Evolutionary conservation across 2,797 vertebrate genomes (phyloP), one percentile per base, ranked within the genome.

Genomic region (Rhinogobio ventralis): DNA sequence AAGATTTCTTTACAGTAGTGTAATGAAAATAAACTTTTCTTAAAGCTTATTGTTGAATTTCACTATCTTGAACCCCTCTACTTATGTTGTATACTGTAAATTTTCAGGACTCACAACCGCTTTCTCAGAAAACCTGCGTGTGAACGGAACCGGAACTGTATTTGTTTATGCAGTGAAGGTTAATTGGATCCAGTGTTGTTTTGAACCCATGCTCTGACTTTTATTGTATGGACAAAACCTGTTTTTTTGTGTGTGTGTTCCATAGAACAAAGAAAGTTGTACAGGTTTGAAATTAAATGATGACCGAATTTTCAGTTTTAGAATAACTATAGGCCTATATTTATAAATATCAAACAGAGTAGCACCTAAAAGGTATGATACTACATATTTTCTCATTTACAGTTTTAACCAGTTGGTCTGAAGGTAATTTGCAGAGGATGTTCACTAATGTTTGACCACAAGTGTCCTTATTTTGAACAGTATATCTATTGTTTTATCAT

Each of bases 321-420:
- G 6, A 13, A 36, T 6, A 51, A 30, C 46, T 14, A 14, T 23
- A 8, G 39, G 39, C 39, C 39, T 39, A 51, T 19, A 2, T 6
- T 30, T 20, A 53, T 25, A 42, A 69, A 53, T 39, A 19, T 39
- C 14, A n/a, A 51, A 67, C 62, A 8, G 49, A 67, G 30, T 25
- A 8, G 30, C 66, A 19, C 53, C 5, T 67, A 8, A 81, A 72
- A 81, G n/a, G 46, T 73, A 73, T 14, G 7, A 46, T 23, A 72
- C 17, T 23, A 36, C 25, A 15, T 57, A 25, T 77, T 25, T 57
- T 77, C 6, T 77, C 23, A 60, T n/a, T 25, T 66, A 11, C 7
- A 69, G 4, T 67, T 55, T 25, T 39, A 81, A 81, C n/a, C 64
- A 71, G 79, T 33, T 71, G n/a, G 49, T 69, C 51, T 45, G 15